phyloP scores from a whole-genome alignment of 2,797 vertebrate genomes.

The Melanitta fusca region DNA sequence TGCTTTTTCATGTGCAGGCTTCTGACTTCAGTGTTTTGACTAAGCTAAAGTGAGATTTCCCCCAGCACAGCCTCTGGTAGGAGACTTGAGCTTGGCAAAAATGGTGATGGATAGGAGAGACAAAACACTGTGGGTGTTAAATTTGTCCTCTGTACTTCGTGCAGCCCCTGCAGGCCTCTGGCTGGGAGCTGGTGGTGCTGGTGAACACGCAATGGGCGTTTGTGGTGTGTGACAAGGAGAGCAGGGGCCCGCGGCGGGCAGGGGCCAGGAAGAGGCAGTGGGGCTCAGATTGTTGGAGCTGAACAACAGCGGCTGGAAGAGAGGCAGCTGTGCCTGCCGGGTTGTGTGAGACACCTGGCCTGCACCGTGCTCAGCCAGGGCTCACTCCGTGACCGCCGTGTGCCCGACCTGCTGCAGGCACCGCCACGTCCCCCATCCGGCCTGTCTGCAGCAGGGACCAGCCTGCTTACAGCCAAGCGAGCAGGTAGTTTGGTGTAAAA shows the following conservation, averaged over 20 bases:
- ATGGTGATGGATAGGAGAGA: not conserved
- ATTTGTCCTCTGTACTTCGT: not conserved
- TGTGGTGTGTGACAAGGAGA: too few relatives aligned
- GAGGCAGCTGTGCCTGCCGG: not conserved
- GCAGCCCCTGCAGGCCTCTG: accelerated
- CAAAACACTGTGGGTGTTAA: accelerated
- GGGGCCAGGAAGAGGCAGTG: too few relatives aligned
- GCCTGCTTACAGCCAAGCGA: not conserved
- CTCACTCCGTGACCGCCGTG: accelerated
- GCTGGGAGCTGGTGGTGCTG: accelerated
- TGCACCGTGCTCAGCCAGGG: accelerated
- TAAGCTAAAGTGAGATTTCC: not conserved
- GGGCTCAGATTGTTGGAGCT: too few relatives aligned
- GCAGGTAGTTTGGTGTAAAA: not conserved
- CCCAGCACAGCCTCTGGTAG: not conserved
- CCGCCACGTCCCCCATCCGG: accelerated
- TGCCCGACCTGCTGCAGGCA: not conserved
- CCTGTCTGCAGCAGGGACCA: not conserved
- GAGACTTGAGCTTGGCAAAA: not conserved
- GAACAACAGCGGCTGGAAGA: not conserved
- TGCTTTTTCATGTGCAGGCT: not conserved
- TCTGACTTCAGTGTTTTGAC: not conserved
- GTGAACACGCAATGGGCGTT: accelerated
- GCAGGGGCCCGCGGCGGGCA: not conserved
- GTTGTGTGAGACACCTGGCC: accelerated